phyloP scores from a whole-genome alignment of 2,888 invertebrate genomes.

The Cabera pusaria region DNA sequence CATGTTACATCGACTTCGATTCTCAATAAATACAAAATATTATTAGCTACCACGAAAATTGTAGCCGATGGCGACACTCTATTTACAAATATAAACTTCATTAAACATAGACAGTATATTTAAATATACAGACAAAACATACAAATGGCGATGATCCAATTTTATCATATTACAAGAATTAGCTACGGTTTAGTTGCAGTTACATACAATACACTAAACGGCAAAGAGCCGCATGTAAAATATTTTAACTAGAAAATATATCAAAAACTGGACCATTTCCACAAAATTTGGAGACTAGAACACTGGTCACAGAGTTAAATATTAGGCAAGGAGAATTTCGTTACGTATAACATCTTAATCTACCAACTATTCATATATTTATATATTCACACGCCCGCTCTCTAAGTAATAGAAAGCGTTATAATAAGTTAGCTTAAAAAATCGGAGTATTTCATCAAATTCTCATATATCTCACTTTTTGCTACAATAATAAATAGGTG shows the following conservation, averaged over 20 bases:
- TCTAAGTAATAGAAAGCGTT: conserved; percentile 47
- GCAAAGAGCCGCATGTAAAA: conserved; percentile 25
- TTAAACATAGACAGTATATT: conserved; percentile 52
- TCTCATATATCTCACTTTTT: conserved; percentile 45
- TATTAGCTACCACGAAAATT: conserved; percentile 45
- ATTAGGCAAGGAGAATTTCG: conserved; percentile 69
- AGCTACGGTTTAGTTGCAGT: conserved; percentile 33
- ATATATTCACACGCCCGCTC: conserved; percentile 41
- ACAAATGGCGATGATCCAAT: conserved; percentile 46
- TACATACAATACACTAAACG: conserved; percentile 10
- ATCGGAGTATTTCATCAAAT: conserved; percentile 68
- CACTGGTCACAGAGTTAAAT: conserved; percentile 69
- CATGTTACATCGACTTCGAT: conserved; percentile 47
- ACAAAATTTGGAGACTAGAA: conserved; percentile 70
- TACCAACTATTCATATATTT: conserved; percentile 39
- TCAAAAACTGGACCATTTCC: conserved; percentile 51
- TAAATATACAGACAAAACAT: conserved; percentile 44
- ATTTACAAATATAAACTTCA: conserved; percentile 59
- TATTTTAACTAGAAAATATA: conserved; percentile 33
- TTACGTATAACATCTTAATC: conserved; percentile 39
- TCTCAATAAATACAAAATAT: conserved; percentile 48
- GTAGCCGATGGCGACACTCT: conserved; percentile 42
- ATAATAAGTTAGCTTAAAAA: conserved; percentile 61
- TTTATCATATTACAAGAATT: conserved; percentile 35
- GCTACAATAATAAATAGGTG: conserved; percentile 54